Conservation (phyloP, 2,797 vertebrate species). For the Luscinia megarhynchos region DNA sequence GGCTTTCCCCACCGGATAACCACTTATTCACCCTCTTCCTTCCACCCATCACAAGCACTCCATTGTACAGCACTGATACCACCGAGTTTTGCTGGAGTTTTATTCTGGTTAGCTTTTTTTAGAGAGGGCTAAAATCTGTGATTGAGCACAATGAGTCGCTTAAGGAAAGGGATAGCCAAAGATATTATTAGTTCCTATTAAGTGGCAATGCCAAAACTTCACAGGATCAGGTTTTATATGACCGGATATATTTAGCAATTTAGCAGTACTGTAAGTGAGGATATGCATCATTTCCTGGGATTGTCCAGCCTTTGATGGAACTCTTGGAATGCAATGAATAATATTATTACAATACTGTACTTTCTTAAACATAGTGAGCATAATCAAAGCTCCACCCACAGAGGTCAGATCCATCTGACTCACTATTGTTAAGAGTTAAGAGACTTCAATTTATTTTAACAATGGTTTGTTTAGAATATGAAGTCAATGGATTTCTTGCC, state of each 20-base stretch:
- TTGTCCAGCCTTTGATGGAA: slow-evolving; percentile 59
- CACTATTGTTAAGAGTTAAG: slow-evolving; percentile 48
- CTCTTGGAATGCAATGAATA: slow-evolving; percentile 63
- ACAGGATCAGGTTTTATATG: slow-evolving; percentile 14
- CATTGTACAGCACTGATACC: neutral
- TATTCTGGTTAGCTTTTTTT: neutral
- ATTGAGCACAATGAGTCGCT: neutral
- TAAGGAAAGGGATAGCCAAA: neutral
- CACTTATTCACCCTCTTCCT: neutral
- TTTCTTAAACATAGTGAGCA: slow-evolving; percentile 19
- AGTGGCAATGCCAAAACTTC: neutral
- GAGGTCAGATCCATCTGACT: slow-evolving; percentile 47
- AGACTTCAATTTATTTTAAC: slow-evolving; percentile 43
- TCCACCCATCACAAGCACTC: neutral
- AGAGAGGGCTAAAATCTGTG: neutral
- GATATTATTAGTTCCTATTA: neutral
- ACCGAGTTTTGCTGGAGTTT: neutral
- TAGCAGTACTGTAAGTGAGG: slow-evolving; percentile 42
- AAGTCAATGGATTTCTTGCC: slow-evolving; percentile 52
- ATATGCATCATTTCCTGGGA: slow-evolving; percentile 56
- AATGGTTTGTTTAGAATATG: slow-evolving; percentile 45
- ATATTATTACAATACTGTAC: slow-evolving; percentile 58
- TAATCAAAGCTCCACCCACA: slow-evolving; percentile 46
- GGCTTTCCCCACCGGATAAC: neutral
- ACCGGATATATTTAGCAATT: slow-evolving; percentile 23